Base-by-base conservation (phyloP, 2,888 invertebrate genomes). In the Strigamia transsilvanica region DNA sequence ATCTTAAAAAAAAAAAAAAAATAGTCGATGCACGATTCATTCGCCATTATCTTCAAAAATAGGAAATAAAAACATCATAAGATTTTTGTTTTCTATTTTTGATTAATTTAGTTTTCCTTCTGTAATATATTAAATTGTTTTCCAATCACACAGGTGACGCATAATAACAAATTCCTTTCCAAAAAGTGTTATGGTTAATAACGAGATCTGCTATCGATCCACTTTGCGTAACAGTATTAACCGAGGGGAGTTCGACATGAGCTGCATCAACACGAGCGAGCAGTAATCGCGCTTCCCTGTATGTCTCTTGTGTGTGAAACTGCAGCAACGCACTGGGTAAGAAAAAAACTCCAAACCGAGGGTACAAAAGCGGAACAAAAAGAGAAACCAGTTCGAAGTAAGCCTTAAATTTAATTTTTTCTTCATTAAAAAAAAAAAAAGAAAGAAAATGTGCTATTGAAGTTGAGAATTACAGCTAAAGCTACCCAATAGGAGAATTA, bases 141-240 rank as follows among this genome's bases (percentile, higher is more conserved):
- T 61, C 23, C 21, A 21, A 61, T 23, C 10, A 18, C 61, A 13
- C n/a, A 18, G 61, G 21, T 61, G 23, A 61, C 21, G 1, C 23
- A 12, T n/a, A 61, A 21, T 61, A 23, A 61, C 23, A 73, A 73
- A 73, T 73, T 73, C 23, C 27, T 32, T 73, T 27, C 6, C 7
- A 27, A 27, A 73, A 32, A 32, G 32, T 18, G 32, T 27, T 27
- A 73, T 27, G 13, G 15, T 73, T 73, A 27, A 32, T 32, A 32
- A 73, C 15, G n/a, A 27, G 27, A n/a, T 6, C n/a, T 23, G 73
- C 2, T 73, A 73, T 73, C 73, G 73, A 73, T 27, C 73, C 27
- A n/a, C n/a, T 73, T 73, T 73, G 32, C 73, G 73, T 73, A 73
- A 73, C 32, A 27, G 73, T 73, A 73, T 73, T 73, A 73, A 73